These are phyloP conservation scores for Parotocinclus haroldoi DNA, from an alignment of 2,797 vertebrate species.

Conservation along the genomic window DNA sequence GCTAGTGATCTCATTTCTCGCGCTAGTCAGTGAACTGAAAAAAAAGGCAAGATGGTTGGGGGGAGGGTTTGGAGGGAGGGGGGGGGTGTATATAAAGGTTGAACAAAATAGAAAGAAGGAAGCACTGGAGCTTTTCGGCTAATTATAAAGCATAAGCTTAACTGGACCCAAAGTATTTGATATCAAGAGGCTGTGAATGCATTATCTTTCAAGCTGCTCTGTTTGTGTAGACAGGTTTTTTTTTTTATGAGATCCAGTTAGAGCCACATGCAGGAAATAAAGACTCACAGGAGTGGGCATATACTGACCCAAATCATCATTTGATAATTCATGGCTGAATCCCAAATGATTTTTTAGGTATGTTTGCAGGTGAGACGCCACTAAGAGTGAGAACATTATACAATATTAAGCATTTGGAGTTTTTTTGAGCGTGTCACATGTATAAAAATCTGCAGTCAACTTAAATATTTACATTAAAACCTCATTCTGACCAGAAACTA, in stretches of 20 bases:
- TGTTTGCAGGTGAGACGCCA: neutral
- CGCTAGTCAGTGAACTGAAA: slow-evolving; percentile 50
- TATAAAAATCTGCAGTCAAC: too few relatives aligned
- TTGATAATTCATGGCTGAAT: slow-evolving; percentile 4
- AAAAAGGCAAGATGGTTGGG: slow-evolving; percentile 18
- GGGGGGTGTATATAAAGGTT: neutral
- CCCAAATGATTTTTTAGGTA: neutral
- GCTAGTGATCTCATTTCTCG: slow-evolving; percentile 61
- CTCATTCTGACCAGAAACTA: too few relatives aligned
- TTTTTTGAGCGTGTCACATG: too few relatives aligned
- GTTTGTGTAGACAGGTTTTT: slow-evolving; percentile 63
- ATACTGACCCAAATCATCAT: slow-evolving; percentile 50
- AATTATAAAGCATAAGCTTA: slow-evolving; percentile 67
- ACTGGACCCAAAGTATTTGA: slow-evolving; percentile 70
- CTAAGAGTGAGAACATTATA: too few relatives aligned
- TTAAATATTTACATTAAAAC: too few relatives aligned
- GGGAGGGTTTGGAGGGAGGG: neutral
- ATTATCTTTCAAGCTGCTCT: slow-evolving; percentile 59
- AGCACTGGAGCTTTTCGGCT: slow-evolving; percentile 54
- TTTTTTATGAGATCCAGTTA: slow-evolving; percentile 67
- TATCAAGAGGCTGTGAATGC: slow-evolving; percentile 59
- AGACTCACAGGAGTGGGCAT: slow-evolving; percentile 55
- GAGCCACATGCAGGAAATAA: slow-evolving; percentile 55
- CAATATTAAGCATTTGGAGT: too few relatives aligned
- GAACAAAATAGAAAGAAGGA: slow-evolving; percentile 48